Evolutionary conservation across 2,113 vertebrate species (phyloP), one percentile per base, ranked within the genome.

Genomic region (Amblyopsis rosae): DNA sequence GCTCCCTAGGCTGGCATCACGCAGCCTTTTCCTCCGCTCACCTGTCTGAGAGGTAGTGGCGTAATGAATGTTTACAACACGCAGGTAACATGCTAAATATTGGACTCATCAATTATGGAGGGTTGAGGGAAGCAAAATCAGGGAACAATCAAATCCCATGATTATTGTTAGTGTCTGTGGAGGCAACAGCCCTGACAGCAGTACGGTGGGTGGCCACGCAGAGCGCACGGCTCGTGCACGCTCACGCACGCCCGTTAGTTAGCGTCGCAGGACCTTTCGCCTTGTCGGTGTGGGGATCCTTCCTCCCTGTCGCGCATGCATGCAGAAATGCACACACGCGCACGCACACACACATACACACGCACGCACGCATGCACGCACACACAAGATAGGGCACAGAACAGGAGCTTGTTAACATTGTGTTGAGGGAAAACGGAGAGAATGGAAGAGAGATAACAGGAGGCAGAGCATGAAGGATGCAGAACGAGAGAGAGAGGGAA

Each of bases 41-140:
- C 93, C 92, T 94, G 94, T 92, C 92, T 88, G 85, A 85, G 88
- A 93, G 90, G 85, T 80, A 88, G 88, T 46, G 55, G 68, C 62
- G 77, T 93, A 92, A 93, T 96, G 93, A 95, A 96, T 96, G 95
- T 97, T 98, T 97, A 97, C 91, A 81, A 90, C 92, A 84, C 88
- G 87, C 93, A 95, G 94, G 94, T 96, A 95, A 95, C 93, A 93
- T 87, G 93, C 93, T 95, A 96, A 98, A 97, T 95, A 96, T 95
- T 95, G 94, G 90, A 90, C 81, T 85, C 89, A 94, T 97, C 93
- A 96, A 96, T 96, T 96, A 97, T 95, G 93, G 89, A 93, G 91
- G 35, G 90, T 70, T 77, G 85, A 93, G 92, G 90, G 87, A 86
- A 88, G 90, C 92, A 41, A 41, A 41, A 7, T 41, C 35, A 41